Evolutionary conservation across 2,797 vertebrate species (phyloP).

Genomic region (Taenioides sp.): DNA sequence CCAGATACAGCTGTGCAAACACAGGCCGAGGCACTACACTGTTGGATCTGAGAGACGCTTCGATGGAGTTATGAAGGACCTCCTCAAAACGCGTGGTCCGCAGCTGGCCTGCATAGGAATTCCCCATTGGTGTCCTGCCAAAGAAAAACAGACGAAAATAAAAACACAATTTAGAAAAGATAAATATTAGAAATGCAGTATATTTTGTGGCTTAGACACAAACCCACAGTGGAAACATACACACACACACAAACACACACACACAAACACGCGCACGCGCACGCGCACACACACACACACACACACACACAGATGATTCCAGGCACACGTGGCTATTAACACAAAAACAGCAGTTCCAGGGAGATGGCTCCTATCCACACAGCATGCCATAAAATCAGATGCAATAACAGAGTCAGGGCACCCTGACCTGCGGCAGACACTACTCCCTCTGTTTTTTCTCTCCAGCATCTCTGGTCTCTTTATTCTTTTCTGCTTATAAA

Average conservation of each 20-base stretch:
- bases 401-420: conserved; percentile 73
- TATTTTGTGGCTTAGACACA: background rate
- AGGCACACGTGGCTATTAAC: background rate
- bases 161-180: background rate
- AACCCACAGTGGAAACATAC: background rate
- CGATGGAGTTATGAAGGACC: conserved; percentile 94
- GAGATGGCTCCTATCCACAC: conserved; percentile 63
- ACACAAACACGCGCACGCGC: background rate
- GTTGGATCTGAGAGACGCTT: conserved; percentile 94
- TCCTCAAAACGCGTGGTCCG: conserved; percentile 94
- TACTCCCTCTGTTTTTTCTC: conserved; percentile 45
- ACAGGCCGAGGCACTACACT: conserved; percentile 88
- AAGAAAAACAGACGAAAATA: conserved; percentile 6
- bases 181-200: background rate
- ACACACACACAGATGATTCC: too few species aligned
- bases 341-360: conserved; percentile 37
- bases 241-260: background rate
- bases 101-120: conserved; percentile 94
- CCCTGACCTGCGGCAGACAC: conserved; percentile 71
- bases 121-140: conserved; percentile 86
- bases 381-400: conserved; percentile 67
- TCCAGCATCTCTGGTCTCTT: conserved; percentile 14
- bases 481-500: conserved; percentile 10
- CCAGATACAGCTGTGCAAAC: conserved; percentile 95
- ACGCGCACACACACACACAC: conserved; percentile 1